Base-by-base conservation (phyloP, 2,888 invertebrate species). In the Timema podura region DNA sequence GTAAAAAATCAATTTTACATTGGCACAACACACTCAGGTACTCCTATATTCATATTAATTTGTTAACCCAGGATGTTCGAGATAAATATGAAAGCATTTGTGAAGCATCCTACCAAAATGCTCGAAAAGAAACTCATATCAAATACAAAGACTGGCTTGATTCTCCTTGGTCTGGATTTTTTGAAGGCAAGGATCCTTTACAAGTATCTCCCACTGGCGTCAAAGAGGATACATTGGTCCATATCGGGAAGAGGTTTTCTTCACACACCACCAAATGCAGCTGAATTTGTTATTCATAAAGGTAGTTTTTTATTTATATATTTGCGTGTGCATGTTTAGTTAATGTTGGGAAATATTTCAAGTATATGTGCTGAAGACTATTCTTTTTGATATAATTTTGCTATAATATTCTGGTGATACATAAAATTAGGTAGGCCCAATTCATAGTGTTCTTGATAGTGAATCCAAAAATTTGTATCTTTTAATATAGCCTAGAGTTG, bases 131-230 rank as follows among this genome's bases (percentile, higher is more conserved):
- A 80, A 95, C 93, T 0, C 92, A 93, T 80, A 93, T 96, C 75
- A 93, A 93, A 78, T 95, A 95, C 84, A 92, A 94, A 82, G 95
- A 96, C 81, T 97, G 97, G 97, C 86, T 98, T 68, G 97, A 97
- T 82, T 96, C 96, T 44, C 96, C 96, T 5, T 97, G 97, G 97
- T 93, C 93, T 69, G 93, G 92, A 65, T 92, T 92, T 85, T 92
- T 92, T 77, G 92, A 92, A 80, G 91, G 93, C 75, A 92, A 92
- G 81, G 94, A 95, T 81, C 93, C 93, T 0, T 84, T 95, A 76
- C 91, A 92, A 82, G 89, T 90, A 61, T 85, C 90, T 83, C 73
- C 85, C 89, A 96, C 96, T 11, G 96, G 96, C 15, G 87, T 96
- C n/a, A 88, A 89, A 54, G 93, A 94, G 81, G 94, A 95, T 72